Evolutionary conservation across 2,888 invertebrate genomes (phyloP), one percentile per base, ranked within the genome.

Genomic region (Elegia similella): DNA sequence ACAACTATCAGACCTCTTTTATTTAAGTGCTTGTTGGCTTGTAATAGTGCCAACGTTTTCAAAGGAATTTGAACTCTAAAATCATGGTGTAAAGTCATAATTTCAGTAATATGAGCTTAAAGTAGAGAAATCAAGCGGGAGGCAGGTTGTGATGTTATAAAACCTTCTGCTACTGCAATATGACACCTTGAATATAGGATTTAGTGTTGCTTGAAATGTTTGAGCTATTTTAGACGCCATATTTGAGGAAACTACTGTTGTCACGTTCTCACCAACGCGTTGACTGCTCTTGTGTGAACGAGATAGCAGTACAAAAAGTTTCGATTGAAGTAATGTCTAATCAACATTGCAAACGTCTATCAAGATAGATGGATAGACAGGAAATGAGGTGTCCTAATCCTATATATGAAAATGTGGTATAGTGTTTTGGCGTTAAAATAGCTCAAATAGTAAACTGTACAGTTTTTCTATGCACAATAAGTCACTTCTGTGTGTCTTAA

Each of bases 101-200:
- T 73, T 76, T 68, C 66, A 66, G 64, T 67, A 66, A 66, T 63
- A 82, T 73, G 85, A 85, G 84, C 86, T 86, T 86, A 82, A 60
- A 64, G 65, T 79, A 78, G 80, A 74, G 75, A 73, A 69, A 65
- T 65, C 69, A 68, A 65, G 72, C 70, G 70, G 71, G 72, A 73
- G 83, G 80, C 76, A 75, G 80, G 85, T 86, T 86, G 86, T 86
- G 86, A 86, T 73, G 72, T 75, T 65, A 66, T 65, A 66, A 47
- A 56, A 10, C 64, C 67, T 74, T 75, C 78, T 76, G 68, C 72
- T 70, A 71, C 63, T 69, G 76, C 72, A 77, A 75, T 75, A 75
- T 76, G 68, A 75, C 73, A 75, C 70, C 71, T 76, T 60, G 56
- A 64, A 64, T 63, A 63, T 76, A 78, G 70, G 70, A 62, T 74